Evolutionary conservation across 2,797 vertebrate species (phyloP), one percentile per base, ranked within the genome.

Genomic region (Danio tinwini): DNA sequence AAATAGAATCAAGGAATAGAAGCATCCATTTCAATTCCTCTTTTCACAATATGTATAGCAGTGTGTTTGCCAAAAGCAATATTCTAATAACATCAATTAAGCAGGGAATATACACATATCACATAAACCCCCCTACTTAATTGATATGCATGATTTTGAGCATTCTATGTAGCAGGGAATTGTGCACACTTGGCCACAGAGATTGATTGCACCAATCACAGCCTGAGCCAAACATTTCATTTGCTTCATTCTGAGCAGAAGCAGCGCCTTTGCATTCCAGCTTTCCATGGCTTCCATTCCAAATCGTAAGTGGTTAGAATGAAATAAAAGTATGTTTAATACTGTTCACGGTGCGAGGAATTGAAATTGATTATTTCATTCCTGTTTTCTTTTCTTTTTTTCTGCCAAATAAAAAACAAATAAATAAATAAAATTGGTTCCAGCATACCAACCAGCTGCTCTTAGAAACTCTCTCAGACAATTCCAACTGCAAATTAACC

Each of bases 401-500:
- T 29, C 21, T 12, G 64, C 13, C 21, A 58, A 53, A 53, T 53
- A n/a, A 29, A 29, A n/a, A 29, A 29, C 29, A 29, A 0, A 13
- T 29, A 50, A 50, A 17, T 17, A 40, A 42, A 40, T 16, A 13
- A 16, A 21, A 29, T 49, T 6, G 12, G 17, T 45, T 72, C 55
- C 44, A 68, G 29, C 44, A 58, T 16, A 47, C 21, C 14, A 19
- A 59, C n/a, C 53, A 37, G 44, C 63, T 61, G 75, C 75, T 69
- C 52, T 37, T 29, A 21, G 42, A 69, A 68, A 68, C 53, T 73
- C 40, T 68, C 55, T 50, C 64, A 42, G 8, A 71, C 76, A 71
- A n/a, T 44, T 78, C 17, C 58, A 78, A 62, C 7, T 16, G 58
- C 47, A 70, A 71, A 71, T 71, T 63, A 78, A 78, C 37, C 67